A percentile compares a stretch with the other conserved stretches of the same genome.
phyloP scores from a whole-genome alignment of 2,797 vertebrate species.

The Jordanella pulchra region DNA sequence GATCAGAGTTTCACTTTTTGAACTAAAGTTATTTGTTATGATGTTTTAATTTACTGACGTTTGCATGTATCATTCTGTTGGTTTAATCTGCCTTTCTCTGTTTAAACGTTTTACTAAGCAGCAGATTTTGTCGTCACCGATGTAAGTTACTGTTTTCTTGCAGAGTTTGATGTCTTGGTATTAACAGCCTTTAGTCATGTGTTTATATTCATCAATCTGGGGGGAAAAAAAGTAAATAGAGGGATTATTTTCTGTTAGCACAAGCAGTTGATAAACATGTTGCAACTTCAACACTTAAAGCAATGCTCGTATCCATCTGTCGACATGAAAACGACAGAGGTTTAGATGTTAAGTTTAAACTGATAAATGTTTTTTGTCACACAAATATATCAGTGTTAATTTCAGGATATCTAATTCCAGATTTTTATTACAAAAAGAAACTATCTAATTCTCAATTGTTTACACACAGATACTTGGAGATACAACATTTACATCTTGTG shows the following conservation, averaged over 20 bases:
- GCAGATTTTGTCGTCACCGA: conserved; percentile 62
- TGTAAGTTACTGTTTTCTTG: conserved; percentile 57
- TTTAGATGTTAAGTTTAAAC: background rate
- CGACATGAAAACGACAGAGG: conserved; percentile 3
- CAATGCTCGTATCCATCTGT: background rate
- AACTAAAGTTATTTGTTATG: too few relatives aligned
- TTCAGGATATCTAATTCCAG: background rate
- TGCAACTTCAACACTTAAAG: conserved; percentile 34
- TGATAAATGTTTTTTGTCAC: background rate
- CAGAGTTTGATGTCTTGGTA: conserved; percentile 36
- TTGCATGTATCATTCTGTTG: background rate
- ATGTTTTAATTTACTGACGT: background rate
- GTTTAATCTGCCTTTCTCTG: conserved; percentile 54
- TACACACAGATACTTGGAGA: too few relatives aligned
- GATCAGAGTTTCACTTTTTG: background rate
- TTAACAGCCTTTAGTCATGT: conserved; percentile 34
- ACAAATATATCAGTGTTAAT: background rate
- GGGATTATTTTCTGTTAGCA: conserved; percentile 5
- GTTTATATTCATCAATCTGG: conserved; percentile 8
- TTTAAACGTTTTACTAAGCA: conserved; percentile 56
- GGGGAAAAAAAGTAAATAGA: conserved; percentile 7
- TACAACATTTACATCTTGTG: too few relatives aligned
- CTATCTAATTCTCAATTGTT: background rate
- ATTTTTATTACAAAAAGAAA: conserved; percentile 1
- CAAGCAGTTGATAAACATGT: conserved; percentile 33